Evolutionary conservation across 2,888 invertebrate species (phyloP).

Genomic region (Calephelis perditalis): DNA sequence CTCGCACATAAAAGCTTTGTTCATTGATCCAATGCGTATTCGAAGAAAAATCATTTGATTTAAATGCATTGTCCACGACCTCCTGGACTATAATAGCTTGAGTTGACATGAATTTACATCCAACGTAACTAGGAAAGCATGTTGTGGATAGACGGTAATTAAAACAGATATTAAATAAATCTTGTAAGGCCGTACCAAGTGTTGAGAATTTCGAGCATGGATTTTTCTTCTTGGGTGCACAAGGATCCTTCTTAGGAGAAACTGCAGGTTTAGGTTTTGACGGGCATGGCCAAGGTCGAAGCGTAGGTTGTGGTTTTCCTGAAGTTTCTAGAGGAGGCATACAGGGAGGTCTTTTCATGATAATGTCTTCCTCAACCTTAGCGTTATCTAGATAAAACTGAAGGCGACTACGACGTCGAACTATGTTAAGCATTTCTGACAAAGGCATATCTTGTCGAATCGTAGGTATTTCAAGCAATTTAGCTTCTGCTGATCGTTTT

Average conservation of each 20-base stretch:
- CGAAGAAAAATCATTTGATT: too few relatives aligned
- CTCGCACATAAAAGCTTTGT: conserved; percentile 32
- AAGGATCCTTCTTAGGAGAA: conserved; percentile 12
- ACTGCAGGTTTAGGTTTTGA: conserved; percentile 21
- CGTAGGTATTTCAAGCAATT: conserved; percentile 29
- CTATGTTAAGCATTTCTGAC: conserved; percentile 43
- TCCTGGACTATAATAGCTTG: too few relatives aligned
- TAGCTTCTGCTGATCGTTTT: conserved; percentile 17
- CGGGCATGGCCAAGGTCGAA: conserved; percentile 27
- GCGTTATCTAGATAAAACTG: conserved; percentile 30
- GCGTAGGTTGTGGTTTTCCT: conserved; percentile 19
- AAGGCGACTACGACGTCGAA: conserved; percentile 40
- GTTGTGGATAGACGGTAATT: conserved; percentile 19
- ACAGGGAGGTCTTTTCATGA: conserved; percentile 27
- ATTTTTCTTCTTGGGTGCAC: conserved; percentile 31
- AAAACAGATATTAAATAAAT: neutral
- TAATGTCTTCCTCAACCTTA: conserved; percentile 26
- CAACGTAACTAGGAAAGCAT: conserved; percentile 12
- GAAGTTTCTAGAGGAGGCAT: conserved; percentile 28
- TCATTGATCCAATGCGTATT: too few relatives aligned
- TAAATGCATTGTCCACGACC: too few relatives aligned
- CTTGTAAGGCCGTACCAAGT: conserved; percentile 2
- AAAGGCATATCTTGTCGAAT: conserved; percentile 33
- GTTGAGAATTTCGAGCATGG: conserved; percentile 25
- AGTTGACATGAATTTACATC: neutral